Evolutionary conservation across 2,113 vertebrate genomes (phyloP).

Genomic region (Pachypanchax playfairii): DNA sequence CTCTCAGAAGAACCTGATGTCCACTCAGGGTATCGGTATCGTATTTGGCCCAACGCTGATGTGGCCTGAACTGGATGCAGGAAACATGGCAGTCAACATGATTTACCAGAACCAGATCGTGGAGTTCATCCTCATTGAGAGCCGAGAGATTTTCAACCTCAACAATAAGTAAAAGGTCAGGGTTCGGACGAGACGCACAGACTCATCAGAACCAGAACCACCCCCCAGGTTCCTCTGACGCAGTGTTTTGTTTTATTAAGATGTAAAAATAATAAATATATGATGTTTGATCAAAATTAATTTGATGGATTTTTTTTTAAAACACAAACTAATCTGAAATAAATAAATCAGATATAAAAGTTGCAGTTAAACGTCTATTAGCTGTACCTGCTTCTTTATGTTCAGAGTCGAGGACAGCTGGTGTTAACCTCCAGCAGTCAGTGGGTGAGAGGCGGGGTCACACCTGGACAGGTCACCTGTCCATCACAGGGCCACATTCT

Average conservation of each 20-base stretch:
- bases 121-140: slow-evolving; percentile 89
- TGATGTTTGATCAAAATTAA: not conserved
- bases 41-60: slow-evolving; percentile 96
- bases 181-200: not conserved
- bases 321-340: not conserved
- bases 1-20: slow-evolving; percentile 91
- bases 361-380: no score
- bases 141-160: slow-evolving; percentile 85
- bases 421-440: no score
- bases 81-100: slow-evolving; percentile 94
- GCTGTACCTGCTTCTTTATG: no score
- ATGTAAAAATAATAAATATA: slow-evolving; percentile 7
- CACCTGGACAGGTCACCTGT: no score
- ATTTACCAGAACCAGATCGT: slow-evolving; percentile 96
- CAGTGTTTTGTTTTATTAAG: not conserved
- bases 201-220: slow-evolving; percentile 8
- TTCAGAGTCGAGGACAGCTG: no score
- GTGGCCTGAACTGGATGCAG: slow-evolving; percentile 87
- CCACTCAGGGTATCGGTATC: slow-evolving; percentile 92
- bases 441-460: no score
- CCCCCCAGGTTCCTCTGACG: not conserved
- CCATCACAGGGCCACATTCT: no score
- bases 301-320: not conserved
- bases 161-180: slow-evolving; percentile 41
- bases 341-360: no score